Evolutionary conservation across 2,113 vertebrate genomes (phyloP), one percentile per base, ranked within the genome.

Genomic region (Aptenodytes patagonicus): DNA sequence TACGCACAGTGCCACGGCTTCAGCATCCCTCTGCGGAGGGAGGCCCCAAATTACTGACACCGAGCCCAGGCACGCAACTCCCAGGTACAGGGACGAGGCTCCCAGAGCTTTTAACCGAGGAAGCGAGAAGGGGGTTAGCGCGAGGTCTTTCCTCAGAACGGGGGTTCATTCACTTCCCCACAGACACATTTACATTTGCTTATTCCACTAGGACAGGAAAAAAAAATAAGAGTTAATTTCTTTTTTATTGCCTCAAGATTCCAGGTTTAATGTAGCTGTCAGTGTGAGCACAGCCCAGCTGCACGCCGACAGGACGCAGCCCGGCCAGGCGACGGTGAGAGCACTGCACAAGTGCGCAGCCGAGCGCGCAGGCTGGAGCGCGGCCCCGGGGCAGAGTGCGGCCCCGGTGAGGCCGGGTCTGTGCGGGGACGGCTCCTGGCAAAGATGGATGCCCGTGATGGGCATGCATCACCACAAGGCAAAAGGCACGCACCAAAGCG

Each of bases 261-360:
- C 98, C 98, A 98, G 97, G 98, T 98, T 98, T 98, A 98, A 98
- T 98, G 98, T 98, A 98, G 98, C 98, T 98, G 98, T 98, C 98
- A 98, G 98, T 97, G 98, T 90, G 97, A 98, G 98, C 97, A 77
- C 96, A 96, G 97, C 96, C 95, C 98, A 98, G 98, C 98, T 98
- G 97, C 98, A 95, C 60, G 95, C 98, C 95, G 98, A 96, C 95
- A 94, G 98, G 98, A 98, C 97, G 89, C 97, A 93, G 98, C 97
- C 96, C 87, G 92, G 91, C 95, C 95, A 80, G 82, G 80, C 75
- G 3, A 66, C 4, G 18, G 29, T 2, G 17, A 78, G 97, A 85
- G 58, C 49, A 2, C 46, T 2, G 42, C 52, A 29, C 81, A 65
- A 88, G 78, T 32, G 91, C 14, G 7, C 44, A 7, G 69, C 64